These are phyloP conservation scores for Sebastes taczanowskii DNA, from an alignment of 2,797 vertebrate genomes.

Conservation along the genomic window DNA sequence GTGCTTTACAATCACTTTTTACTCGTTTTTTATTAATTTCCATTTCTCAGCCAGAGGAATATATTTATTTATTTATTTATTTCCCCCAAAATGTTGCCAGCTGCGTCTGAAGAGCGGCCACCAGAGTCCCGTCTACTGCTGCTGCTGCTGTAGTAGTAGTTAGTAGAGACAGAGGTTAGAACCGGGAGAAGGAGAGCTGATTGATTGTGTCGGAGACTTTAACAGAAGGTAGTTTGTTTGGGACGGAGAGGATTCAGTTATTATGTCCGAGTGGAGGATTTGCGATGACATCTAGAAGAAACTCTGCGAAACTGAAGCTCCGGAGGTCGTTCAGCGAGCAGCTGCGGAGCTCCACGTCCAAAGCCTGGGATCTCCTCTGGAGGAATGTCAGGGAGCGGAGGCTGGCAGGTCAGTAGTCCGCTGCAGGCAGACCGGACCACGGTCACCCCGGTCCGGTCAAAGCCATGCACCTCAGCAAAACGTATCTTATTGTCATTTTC, in stretches of 20 bases:
- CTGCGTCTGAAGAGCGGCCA: slow-evolving; percentile 14
- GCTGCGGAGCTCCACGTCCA: slow-evolving; percentile 88
- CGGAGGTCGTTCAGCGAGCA: slow-evolving; percentile 91
- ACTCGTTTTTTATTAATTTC: not conserved
- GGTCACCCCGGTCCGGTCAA: no score
- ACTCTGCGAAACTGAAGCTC: slow-evolving; percentile 81
- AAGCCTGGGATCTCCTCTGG: slow-evolving; percentile 94
- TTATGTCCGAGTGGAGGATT: slow-evolving; percentile 74
- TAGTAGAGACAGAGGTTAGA: not conserved
- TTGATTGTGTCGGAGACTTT: not conserved
- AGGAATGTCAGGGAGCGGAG: slow-evolving; percentile 89
- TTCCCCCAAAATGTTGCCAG: slow-evolving; percentile 13
- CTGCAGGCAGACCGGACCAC: not conserved
- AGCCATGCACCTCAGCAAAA: not conserved
- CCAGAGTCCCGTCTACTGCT: slow-evolving; percentile 1
- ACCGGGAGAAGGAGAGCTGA: slow-evolving; percentile 27
- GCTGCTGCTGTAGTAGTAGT: no score
- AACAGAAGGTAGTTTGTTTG: slow-evolving; percentile 21
- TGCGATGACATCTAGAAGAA: slow-evolving; percentile 84
- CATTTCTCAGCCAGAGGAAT: not conserved
- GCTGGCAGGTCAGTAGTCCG: slow-evolving; percentile 89
- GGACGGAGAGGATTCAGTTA: slow-evolving; percentile 50
- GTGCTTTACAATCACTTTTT: slow-evolving; percentile 34
- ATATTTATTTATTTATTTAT: not conserved
- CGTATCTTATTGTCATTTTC: not conserved